Base-by-base conservation (phyloP, 2,888 invertebrate species). In the Ligdia adustata region DNA sequence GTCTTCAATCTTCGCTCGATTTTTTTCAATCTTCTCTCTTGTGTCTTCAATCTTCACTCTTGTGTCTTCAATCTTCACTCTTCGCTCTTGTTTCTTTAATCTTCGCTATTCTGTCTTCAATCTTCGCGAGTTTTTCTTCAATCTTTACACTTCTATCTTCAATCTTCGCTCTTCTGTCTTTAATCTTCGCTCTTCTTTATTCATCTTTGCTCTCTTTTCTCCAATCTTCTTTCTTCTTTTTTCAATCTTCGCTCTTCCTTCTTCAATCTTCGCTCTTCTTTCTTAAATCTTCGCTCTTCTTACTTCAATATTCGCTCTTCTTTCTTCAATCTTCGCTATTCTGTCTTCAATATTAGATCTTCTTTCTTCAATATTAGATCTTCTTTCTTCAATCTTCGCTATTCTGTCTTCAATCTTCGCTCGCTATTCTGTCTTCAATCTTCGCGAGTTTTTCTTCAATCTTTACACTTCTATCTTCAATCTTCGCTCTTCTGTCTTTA, bases 81-180 rank as follows among this genome's bases (percentile, higher is more conserved):
- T 53, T 22, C 27, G 22, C 37, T 49, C 28, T 38, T 45, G 12
- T 27, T 42, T 45, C 5, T 41, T 9, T 13, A 29, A 2, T 46
- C 35, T 50, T 31, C 37, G 12, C 37, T 52, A 26, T 45, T 42
- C 46, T 15, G 35, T 39, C 29, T 43, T 9, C 13, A 4, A 43
- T 52, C 47, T 49, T 51, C 38, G 9, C 47, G 42, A 44, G 52
- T 18, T 22, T 20, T 4, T 40, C 9, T 18, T 38, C n/a, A 7
- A 20, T 12, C 14, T 20, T 13, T 5, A 4, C 28, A 1, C 13
- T 40, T 14, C 14, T 4, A 4, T 31, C 9, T 31, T 40, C 28
- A 22, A 42, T 46, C 20, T 22, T 35, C 20, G 28, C 29, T 40
- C 26, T 44, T 27, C 26, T 3, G 3, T 11, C n/a, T 27, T 33